phyloP scores from a whole-genome alignment of 2,888 invertebrate genomes.

The Meghimatium bilineatum region DNA sequence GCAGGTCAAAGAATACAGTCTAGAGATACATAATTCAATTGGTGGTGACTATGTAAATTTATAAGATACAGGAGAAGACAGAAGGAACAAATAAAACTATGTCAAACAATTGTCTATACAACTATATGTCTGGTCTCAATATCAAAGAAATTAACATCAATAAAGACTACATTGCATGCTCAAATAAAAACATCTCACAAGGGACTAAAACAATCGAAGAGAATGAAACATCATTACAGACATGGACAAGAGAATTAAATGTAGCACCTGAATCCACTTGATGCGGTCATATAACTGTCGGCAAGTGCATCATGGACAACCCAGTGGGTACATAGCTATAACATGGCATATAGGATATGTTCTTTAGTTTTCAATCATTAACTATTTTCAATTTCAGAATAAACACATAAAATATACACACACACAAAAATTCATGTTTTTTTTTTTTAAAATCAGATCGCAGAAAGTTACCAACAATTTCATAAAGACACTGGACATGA shows the following conservation, averaged over 20 bases:
- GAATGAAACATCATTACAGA: slow-evolving; percentile 30
- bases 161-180: background rate
- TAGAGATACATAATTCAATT: too few species aligned
- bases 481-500: slow-evolving; percentile 28
- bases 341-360: slow-evolving; percentile 35
- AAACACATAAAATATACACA: slow-evolving; percentile 4
- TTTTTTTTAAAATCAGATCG: slow-evolving; percentile 48
- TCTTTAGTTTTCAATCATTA: background rate
- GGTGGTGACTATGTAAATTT: too few species aligned
- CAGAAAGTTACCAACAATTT: slow-evolving; percentile 19
- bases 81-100: background rate
- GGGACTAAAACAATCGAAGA: background rate
- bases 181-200: background rate
- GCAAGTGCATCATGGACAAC: slow-evolving; percentile 24
- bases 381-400: background rate
- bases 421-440: slow-evolving; percentile 37
- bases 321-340: slow-evolving; percentile 1
- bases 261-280: slow-evolving; percentile 33
- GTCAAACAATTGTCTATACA: background rate
- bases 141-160: background rate
- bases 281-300: background rate
- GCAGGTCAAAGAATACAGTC: too few species aligned
- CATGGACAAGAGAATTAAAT: slow-evolving; percentile 7
- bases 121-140: background rate
- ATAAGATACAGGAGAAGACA: background rate